Base-by-base conservation (phyloP, 2,888 invertebrate species). In the Hecatera dysodea region DNA sequence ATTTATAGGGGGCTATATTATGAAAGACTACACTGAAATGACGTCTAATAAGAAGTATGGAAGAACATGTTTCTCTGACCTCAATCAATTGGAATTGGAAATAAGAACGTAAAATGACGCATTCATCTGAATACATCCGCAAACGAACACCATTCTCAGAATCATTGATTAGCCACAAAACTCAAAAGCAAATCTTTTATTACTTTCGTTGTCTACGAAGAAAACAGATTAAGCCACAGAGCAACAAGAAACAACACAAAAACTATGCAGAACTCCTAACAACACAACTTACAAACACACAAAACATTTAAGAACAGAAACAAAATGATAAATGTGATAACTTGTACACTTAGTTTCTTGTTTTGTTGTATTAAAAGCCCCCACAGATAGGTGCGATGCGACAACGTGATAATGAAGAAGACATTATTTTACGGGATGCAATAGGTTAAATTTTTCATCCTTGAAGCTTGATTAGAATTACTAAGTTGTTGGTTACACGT, bases 311-410 rank as follows among this genome's bases (percentile, higher is more conserved):
- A 63, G 46, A 36, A 66, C 53, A 55, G 52, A 52, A 72, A 57
- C 36, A 62, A 59, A 70, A 65, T 73, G 82, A 81, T 75, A 73
- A 73, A 84, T 67, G 68, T 29, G 53, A 15, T 9, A 78, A 82
- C 44, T 73, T 84, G 33, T 22, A 56, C 4, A 46, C 19, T 11
- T 55, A 75, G 48, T 70, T 59, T 9, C 57, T 68, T 56, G 68
- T 46, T 65, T 61, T 53, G 44, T 39, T 66, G 62, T 33, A 67
- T 57, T 59, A 33, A 55, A 55, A 29, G 11, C 11, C 11, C 53
- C n/a, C 29, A 8, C 8, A 17, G 29, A 27, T 11, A 0, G n/a
- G 19, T 29, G 22, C 12, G 7, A 53, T 5, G 29, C 19, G 29
- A 29, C 53, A 48, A 22, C 22, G 22, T 5, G 12, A 22, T 5